A percentile compares a stretch with the other conserved stretches of the same genome.
Evolutionary conservation across 2,113 vertebrate genomes (phyloP).

Genomic region (Gambusia affinis): DNA sequence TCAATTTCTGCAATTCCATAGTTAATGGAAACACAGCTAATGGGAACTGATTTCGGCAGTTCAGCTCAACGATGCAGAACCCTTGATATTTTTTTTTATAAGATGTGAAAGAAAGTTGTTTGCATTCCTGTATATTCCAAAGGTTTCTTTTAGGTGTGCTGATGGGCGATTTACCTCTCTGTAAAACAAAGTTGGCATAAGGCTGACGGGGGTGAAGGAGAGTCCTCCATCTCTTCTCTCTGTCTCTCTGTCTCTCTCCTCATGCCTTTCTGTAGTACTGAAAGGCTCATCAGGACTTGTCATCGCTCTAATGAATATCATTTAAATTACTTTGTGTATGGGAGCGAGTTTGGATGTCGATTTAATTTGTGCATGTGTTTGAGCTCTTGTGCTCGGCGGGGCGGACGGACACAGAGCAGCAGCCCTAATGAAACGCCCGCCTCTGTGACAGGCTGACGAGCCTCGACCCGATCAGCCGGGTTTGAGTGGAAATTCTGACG

Average conservation of each 20-base stretch:
- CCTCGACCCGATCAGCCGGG: conserved; percentile 90
- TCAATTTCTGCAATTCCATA: no score
- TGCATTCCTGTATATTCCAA: conserved; percentile 42
- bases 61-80: no score
- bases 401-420: conserved; percentile 92
- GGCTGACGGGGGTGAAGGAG: conserved; percentile 82
- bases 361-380: conserved; percentile 99
- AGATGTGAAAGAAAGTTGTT: conserved; percentile 19
- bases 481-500: conserved; percentile 92
- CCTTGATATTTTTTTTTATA: conserved; percentile 16
- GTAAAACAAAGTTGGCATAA: conserved; percentile 88
- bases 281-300: conserved; percentile 99
- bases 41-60: no score
- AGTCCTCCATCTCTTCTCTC: conserved; percentile 51
- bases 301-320: conserved; percentile 99
- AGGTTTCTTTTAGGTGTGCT: conserved; percentile 79
- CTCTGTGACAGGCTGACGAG: conserved; percentile 90
- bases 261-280: conserved; percentile 80
- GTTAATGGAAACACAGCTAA: no score
- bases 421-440: conserved; percentile 96
- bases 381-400: conserved; percentile 98
- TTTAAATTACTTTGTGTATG: conserved; percentile 99
- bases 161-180: conserved; percentile 84
- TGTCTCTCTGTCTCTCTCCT: conserved; percentile 46
- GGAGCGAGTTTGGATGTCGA: conserved; percentile 99